Base-by-base conservation (phyloP, 92 coral and sea anemone species). In the Zoanthus sansibaricus region DNA sequence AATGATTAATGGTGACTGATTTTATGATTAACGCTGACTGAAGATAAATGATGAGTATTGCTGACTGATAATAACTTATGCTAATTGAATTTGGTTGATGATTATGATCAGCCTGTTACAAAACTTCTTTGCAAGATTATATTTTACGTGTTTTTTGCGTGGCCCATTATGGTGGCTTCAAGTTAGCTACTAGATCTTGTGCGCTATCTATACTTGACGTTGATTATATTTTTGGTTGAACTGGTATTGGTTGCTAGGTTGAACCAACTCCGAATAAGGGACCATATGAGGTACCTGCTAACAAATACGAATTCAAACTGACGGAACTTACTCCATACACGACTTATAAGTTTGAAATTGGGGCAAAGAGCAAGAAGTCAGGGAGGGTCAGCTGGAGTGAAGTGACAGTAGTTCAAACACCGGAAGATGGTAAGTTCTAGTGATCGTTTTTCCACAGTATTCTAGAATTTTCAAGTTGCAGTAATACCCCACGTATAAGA, bases 241-340 rank as follows among this genome's bases (percentile, higher is more conserved):
- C 48, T 75, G 18, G 3, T 75, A 11, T 49, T 48, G 2, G 48
- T 61, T 37, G 1, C 18, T 25, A 79, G 84, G 54, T 79, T 18
- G 72, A 79, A 18, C 84, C 84, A 21, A 0, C 84, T 8, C 84
- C 84, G 10, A 79, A 79, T 72, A 79, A 79, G 33, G 84, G 84
- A 20, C 84, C 84, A 42, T 79, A 37, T 55, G 11, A 11, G 15
- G 84, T 79, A n/a, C 55, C 71, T 31, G 84, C 56, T 7, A 42
- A 42, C 18, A 25, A 4, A 7, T 79, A 14, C 52, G 25, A 61
- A n/a, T 62, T 16, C 52, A 47, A 61, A 16, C 72, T 79, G 11
- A 17, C 48, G 1, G 84, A 46, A 1, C 84, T 79, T 13, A 42
- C 84, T 13, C 84, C 84, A 31, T 79, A 37, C 52, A 79, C 84